phyloP scores from a whole-genome alignment of 2,888 invertebrate genomes.

The Ligdia adustata region DNA sequence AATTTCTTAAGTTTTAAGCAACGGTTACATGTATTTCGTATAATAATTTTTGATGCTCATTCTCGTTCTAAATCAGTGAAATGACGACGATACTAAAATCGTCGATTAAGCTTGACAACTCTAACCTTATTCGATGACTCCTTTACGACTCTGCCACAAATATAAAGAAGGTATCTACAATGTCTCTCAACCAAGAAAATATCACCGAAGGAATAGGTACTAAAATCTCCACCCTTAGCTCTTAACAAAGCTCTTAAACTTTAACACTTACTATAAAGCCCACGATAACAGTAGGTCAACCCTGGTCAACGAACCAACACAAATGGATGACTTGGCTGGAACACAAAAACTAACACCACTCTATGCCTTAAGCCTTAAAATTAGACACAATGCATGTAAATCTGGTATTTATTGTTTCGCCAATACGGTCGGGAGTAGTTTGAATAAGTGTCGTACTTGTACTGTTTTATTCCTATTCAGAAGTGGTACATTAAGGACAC shows the following conservation, averaged over 20 bases:
- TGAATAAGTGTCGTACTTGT: neutral
- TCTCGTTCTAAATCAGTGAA: too few species aligned
- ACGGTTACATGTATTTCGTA: too few species aligned
- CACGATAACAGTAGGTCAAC: constrained; percentile 51
- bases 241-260: constrained; percentile 35
- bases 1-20: too few species aligned
- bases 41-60: too few species aligned
- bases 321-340: constrained; percentile 59
- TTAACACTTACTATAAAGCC: constrained; percentile 43
- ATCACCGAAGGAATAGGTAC: constrained; percentile 14
- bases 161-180: neutral
- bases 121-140: too few species aligned
- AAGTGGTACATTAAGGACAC: constrained; percentile 60
- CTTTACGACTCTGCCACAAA: neutral
- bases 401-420: neutral
- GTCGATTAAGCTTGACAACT: too few species aligned
- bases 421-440: constrained; percentile 20
- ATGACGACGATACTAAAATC: too few species aligned
- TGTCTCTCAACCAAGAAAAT: neutral
- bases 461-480: constrained; percentile 20
- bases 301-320: constrained; percentile 48
- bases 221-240: constrained; percentile 15
- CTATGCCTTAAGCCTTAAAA: too few species aligned
- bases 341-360: constrained; percentile 46
- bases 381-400: neutral